Conservation (phyloP, 1,140 invertebrate genomes). For the Zaprionus nigranus region DNA sequence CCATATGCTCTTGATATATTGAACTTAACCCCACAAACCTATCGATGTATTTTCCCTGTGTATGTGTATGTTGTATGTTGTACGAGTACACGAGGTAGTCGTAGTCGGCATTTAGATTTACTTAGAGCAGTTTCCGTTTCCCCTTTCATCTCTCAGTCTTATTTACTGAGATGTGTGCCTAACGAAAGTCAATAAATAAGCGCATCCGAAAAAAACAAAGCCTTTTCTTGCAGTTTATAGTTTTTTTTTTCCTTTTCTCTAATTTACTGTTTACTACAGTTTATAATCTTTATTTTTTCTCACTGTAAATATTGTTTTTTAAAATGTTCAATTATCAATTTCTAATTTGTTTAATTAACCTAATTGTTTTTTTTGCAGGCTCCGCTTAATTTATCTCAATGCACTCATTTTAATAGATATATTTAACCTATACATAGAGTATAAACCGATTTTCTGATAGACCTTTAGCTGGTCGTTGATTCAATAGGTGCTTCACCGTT, state of each 20-base stretch:
- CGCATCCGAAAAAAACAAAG: slow-evolving; percentile 52
- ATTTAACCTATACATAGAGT: neutral
- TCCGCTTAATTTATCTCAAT: neutral
- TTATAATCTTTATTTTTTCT: neutral
- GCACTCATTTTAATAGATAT: neutral
- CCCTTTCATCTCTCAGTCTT: slow-evolving; percentile 32
- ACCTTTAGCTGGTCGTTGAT: slow-evolving; percentile 22
- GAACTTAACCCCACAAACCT: slow-evolving; percentile 14
- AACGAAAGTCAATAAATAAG: slow-evolving; percentile 68
- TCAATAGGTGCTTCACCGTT: slow-evolving; percentile 54
- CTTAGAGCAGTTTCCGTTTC: slow-evolving; percentile 59
- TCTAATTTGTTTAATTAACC: neutral
- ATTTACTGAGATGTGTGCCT: slow-evolving; percentile 25
- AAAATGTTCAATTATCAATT: slow-evolving; percentile 10
- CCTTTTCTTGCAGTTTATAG: neutral
- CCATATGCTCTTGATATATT: slow-evolving; percentile 15
- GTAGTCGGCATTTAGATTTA: slow-evolving; percentile 81
- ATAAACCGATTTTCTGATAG: neutral
- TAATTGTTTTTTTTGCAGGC: neutral
- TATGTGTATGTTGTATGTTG: slow-evolving; percentile 35
- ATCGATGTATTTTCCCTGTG: slow-evolving; percentile 25
- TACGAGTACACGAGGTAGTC: slow-evolving; percentile 78
- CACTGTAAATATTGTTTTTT: neutral
- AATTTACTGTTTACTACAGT: neutral
- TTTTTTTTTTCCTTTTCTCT: neutral